Conservation (phyloP, 2,888 invertebrate species). For the Entomobrya multifasciata region DNA sequence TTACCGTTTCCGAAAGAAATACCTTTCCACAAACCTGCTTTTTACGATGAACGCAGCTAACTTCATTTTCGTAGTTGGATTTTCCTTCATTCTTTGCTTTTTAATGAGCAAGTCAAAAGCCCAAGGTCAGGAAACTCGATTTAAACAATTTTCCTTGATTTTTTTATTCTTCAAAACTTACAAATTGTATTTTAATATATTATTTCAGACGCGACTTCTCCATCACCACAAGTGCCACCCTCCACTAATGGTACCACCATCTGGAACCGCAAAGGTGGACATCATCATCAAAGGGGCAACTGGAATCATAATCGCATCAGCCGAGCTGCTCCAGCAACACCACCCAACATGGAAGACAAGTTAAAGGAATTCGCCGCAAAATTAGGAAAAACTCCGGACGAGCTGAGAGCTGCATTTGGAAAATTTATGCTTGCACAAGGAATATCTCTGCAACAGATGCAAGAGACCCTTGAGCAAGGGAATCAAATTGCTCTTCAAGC, state of each 20-base stretch:
- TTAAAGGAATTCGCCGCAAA: conserved; percentile 19
- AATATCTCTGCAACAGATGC: conserved; percentile 18
- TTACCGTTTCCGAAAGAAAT: no score
- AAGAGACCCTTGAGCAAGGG: neutral
- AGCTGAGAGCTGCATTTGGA: conserved; percentile 25
- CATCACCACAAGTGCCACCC: neutral
- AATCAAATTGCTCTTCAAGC: conserved; percentile 3
- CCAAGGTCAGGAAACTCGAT: neutral
- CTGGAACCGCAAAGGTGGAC: neutral
- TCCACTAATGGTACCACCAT: neutral
- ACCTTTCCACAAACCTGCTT: no score
- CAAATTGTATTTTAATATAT: no score
- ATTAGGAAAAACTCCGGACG: conserved; percentile 47
- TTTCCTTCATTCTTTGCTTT: neutral
- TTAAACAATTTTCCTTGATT: neutral
- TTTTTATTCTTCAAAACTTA: no score
- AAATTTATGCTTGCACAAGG: conserved; percentile 30
- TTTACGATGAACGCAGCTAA: neutral
- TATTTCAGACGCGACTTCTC: neutral
- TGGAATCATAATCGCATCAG: neutral
- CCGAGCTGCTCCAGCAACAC: conserved; percentile 1
- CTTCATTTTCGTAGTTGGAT: neutral
- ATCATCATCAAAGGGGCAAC: neutral
- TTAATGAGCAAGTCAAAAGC: neutral
- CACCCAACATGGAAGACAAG: conserved; percentile 2